Base-by-base conservation (phyloP, 2,888 invertebrate species). In the Erebia ligea region DNA sequence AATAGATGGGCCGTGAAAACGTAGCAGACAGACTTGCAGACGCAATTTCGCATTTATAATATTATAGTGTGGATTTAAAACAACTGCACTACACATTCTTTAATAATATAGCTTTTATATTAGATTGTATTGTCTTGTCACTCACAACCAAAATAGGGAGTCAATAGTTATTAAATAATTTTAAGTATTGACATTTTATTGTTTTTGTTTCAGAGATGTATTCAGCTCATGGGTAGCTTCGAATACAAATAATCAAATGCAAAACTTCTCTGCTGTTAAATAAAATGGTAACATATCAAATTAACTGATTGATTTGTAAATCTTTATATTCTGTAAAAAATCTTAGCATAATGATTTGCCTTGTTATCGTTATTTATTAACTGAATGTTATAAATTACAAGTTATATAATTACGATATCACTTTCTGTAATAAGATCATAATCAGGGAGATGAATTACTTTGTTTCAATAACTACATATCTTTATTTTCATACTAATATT, bases 171-270 rank as follows among this genome's bases (percentile, higher is more conserved):
- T 2, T 45, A 4, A 48, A 15, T 48, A 15, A 15, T 15, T 48
- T 48, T 48, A 2, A 15, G 48, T n/a, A n/a, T 50, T 50, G 17
- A 19, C 9, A 19, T 56, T 8, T 25, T 19, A 80, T 81, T 82
- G 81, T 81, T 77, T 67, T 68, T 71, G 45, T 94, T 95, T 72
- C 95, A 97, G 97, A 92, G 98, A 98, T 91, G 98, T 98, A 76
- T 98, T 97, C 94, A 96, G 96, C 85, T 96, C 96, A 75, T 98
- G 97, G 97, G 97, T 98, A 84, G 96, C 97, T 75, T 95, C 96
- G 82, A 97, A 97, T 94, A 96, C 97, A 94, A 97, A 96, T 91
- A 96, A 95, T 91, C 95, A 95, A 89, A 95, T 96, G 86, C 96
- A 96, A 92, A 96, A 95, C 87, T 96, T 95, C 89, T 96, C 96